Base-by-base conservation (phyloP, 2,797 vertebrate species). In the Sparus aurata region DNA sequence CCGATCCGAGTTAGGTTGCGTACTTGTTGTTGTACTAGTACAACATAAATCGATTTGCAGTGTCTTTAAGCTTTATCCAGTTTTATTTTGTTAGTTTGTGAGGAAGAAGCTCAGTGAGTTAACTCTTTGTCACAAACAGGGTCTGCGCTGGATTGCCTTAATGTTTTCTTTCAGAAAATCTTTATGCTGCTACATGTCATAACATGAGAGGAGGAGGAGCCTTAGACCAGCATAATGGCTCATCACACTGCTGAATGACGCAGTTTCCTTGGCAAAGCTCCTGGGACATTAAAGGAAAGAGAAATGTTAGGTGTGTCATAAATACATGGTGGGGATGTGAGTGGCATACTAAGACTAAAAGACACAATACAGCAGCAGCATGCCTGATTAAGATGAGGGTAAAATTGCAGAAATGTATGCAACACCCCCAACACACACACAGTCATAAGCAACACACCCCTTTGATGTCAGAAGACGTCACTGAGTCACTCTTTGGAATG, bases 221-320 rank as follows among this genome's bases (percentile, higher is more conserved):
- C 20, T 15, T 30, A 25, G 67, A 60, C 17, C 25, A 57, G 54
- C 55, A 38, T 27, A 62, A 73, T 65, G 62, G n/a, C 61, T 38
- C 16, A 25, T 80, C 62, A n/a, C n/a, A n/a, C n/a, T n/a, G n/a
- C 89, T 90, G 73, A 75, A 74, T 89, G 88, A 91, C 84, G 84
- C 85, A 83, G 61, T 52, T 81, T 75, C 11, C 16, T 52, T 74
- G 67, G 77, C 55, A 69, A 38, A 65, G 23, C 64, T 65, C 69
- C 64, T 43, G 27, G 46, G 4, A 78, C 45, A 75, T 34, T 62
- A 75, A 77, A 69, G 22, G 46, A 57, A 22, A 66, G 27, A 61
- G 30, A 62, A 58, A 27, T 47, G 54, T 53, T 53, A 79, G 50
- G 89, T 91, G 86, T 85, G 86, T 61, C 77, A 50, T 58, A 18